Base-by-base conservation (phyloP, 2,888 invertebrate species). In the Idaea dimidiata region DNA sequence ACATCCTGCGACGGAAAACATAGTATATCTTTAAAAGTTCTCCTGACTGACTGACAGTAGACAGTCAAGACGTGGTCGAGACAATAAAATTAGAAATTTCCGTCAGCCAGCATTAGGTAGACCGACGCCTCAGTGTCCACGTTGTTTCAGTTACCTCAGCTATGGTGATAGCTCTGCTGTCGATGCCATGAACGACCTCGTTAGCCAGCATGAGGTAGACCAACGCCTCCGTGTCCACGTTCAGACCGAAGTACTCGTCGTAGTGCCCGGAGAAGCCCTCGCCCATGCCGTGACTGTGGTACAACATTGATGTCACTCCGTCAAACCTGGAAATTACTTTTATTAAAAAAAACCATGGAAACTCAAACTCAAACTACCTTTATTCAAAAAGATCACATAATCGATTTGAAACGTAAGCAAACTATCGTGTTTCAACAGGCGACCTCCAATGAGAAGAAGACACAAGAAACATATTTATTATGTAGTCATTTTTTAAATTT, bases 231-330 rank as follows among this genome's bases (percentile, higher is more conserved):
- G 98, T 98, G 90, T 99, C 99, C 0, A 98, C 98, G 82, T 97
- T 97, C 57, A 99, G 88, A 0, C 99, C 98, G 91, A 97, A 99
- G 93, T 99, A 99, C 85, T 99, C 99, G 80, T 98, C 97, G 84
- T 99, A 99, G 83, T 97, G 95, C 0, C 99, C 99, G 66, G 96
- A 96, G 83, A 98, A 98, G 7, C 97, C 97, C 81, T 97, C 95
- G 68, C 97, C 97, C 78, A 97, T 95, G 66, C 99, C 99, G 78
- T 99, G 97, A 17, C 97, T 97, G 91, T 99, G 99, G 88, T 99
- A 99, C 80, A 99, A 82, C 98, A 99, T 99, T 0, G 98, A 99
- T 0, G 99, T 99, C 0, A 99, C 99, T 0, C 99, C 99, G 91
- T 99, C 99, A 89, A 99, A 99, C 78, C 96, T 95, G 16, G 33